Percentiles rank a stretch among this genome's conserved stretches.
Evolutionary conservation across 2,113 vertebrate genomes (phyloP).

Genomic region (Nothobranchius furzeri): DNA sequence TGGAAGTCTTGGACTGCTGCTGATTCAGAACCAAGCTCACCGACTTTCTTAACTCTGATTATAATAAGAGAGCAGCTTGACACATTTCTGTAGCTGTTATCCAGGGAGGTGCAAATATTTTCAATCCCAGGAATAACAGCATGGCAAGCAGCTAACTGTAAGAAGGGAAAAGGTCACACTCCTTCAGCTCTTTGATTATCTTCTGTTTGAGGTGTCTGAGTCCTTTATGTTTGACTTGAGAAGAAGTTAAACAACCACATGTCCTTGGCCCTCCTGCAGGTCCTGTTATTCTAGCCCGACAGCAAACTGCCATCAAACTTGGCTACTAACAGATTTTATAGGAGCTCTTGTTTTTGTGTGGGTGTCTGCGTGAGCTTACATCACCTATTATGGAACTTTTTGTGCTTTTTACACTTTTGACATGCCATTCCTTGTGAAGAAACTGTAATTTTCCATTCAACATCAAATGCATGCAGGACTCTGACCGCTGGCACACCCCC

Average conservation of each 20-base stretch:
- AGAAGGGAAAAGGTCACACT: neutral
- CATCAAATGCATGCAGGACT: constrained; percentile 7
- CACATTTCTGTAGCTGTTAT: neutral
- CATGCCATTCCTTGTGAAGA: neutral
- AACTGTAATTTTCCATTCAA: neutral
- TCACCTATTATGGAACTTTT: neutral
- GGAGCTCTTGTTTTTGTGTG: neutral
- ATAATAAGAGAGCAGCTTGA: neutral
- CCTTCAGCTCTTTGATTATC: neutral
- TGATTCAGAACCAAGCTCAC: constrained; percentile 1
- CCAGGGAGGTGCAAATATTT: neutral
- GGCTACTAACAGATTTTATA: neutral
- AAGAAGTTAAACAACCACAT: constrained; percentile 15
- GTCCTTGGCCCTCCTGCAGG: constrained; percentile 13
- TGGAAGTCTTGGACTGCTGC: neutral
- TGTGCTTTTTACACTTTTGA: neutral
- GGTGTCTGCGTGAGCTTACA: neutral
- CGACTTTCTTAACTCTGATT: neutral
- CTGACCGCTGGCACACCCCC: constrained; percentile 12
- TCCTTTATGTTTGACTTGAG: neutral
- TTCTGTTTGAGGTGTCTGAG: accelerated
- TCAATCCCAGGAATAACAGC: constrained; percentile 14
- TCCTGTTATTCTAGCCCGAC: constrained; percentile 54
- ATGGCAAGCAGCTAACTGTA: neutral
- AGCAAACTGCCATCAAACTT: constrained; percentile 1